These are phyloP conservation scores for Scleropages formosus DNA, from an alignment of 2,797 vertebrate genomes.

Conservation along the genomic window DNA sequence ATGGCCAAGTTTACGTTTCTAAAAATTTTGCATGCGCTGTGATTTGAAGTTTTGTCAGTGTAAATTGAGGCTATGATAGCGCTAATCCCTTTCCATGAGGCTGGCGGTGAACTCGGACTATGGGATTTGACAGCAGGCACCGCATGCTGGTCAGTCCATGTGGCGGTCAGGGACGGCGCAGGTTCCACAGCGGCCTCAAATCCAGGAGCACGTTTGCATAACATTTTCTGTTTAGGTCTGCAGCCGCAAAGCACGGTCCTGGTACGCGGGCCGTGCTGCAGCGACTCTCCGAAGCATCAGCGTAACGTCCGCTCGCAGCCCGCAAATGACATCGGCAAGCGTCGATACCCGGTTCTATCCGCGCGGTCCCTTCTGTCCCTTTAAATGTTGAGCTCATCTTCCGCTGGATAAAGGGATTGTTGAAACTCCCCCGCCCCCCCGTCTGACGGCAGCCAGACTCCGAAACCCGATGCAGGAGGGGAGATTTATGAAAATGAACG, in stretches of 20 bases:
- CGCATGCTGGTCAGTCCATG: neutral
- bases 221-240: neutral
- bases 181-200: neutral
- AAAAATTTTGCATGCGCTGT: neutral
- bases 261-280: neutral
- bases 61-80: neutral
- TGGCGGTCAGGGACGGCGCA: neutral
- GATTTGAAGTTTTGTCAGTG: neutral
- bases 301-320: neutral
- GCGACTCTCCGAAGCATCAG: neutral
- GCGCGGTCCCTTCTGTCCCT: neutral
- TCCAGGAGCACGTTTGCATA: neutral
- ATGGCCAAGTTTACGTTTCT: neutral
- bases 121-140: neutral
- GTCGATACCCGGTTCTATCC: neutral
- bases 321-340: too few species aligned
- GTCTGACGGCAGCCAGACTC: slow-evolving; percentile 51
- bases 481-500: slow-evolving; percentile 79
- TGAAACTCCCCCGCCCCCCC: slow-evolving; percentile 31
- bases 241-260: too few species aligned
- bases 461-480: slow-evolving; percentile 76
- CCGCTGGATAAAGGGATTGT: neutral
- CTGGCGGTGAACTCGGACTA: neutral
- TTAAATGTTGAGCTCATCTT: neutral
- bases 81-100: slow-evolving; percentile 15